Base-by-base conservation (phyloP, 2,113 vertebrate species). In the Chloropsis hardwickii region DNA sequence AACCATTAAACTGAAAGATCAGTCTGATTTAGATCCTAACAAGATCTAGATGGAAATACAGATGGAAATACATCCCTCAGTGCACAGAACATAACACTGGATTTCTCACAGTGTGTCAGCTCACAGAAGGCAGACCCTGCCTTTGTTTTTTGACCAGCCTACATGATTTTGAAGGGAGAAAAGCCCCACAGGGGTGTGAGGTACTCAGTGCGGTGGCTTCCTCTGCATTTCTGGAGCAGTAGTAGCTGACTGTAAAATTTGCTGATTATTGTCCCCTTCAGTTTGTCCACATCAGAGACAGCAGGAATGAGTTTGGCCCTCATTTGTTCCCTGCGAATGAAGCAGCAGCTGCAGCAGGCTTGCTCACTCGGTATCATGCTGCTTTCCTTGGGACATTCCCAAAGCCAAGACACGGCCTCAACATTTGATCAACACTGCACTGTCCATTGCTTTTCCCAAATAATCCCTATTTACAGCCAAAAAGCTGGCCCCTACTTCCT, bases 91-190 rank as follows among this genome's bases (percentile, higher is more conserved):
- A 2, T 19, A 48, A 11, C 51, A 33, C 22, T 40, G 50, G 45
- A 21, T 24, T 66, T 54, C 77, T 71, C 73, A 19, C 2, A 1
- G 22, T 14, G 9, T 58, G 33, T 62, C 14, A 1, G 0, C 20
- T 33, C 51, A 61, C 35, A 62, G 44, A 80, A 40, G 35, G 31
- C 45, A 77, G 33, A 54, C 39, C 27, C 53, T 85, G 58, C 50
- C 44, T 64, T 60, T 0, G 0, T 8, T 64, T 87, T 76, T 51
- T n/a, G 47, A 58, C 31, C 12, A 37, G 4, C 10, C 10, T 18
- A 11, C 14, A 18, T 2, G 27, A 21, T 14, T 39, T 50, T 3
- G 4, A 27, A 65, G 40, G 7, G 23, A 23, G 5, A 4, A 66
- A 81, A 76, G 11, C 48, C 35, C 47, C 58, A 58, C 31, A 40